These are phyloP conservation scores for Lutjanus campechanus DNA, from an alignment of 2,797 vertebrate species.

Conservation along the genomic window DNA sequence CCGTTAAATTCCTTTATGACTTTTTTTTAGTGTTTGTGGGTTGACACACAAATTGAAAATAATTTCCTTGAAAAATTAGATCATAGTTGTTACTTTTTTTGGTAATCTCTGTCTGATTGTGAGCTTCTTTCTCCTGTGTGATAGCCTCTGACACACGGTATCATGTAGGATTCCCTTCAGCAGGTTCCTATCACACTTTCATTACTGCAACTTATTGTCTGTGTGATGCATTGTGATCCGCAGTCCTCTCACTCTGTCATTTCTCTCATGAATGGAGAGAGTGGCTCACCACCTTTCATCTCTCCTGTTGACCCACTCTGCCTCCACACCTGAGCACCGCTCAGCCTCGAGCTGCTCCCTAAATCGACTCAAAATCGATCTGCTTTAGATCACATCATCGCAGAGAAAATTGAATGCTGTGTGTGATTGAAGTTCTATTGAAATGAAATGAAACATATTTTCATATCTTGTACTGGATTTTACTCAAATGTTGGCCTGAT, in stretches of 20 bases:
- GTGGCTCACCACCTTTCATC: slow-evolving; percentile 76
- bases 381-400: slow-evolving; percentile 40
- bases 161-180: slow-evolving; percentile 79
- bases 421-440: slow-evolving; percentile 55
- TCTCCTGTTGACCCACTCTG: slow-evolving; percentile 59
- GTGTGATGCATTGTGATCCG: slow-evolving; percentile 68
- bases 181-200: slow-evolving; percentile 84
- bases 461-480: slow-evolving; percentile 46
- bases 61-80: slow-evolving; percentile 53
- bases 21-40: background rate
- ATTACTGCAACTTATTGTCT: slow-evolving; percentile 83
- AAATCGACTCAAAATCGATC: slow-evolving; percentile 81
- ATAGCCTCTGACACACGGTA: slow-evolving; percentile 44
- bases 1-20: too few species aligned
- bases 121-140: slow-evolving; percentile 39
- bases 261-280: slow-evolving; percentile 64
- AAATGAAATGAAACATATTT: slow-evolving; percentile 71
- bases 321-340: slow-evolving; percentile 77
- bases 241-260: slow-evolving; percentile 57
- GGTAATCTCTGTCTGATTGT: slow-evolving; percentile 20
- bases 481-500: slow-evolving; percentile 25
- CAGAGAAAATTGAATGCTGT: slow-evolving; percentile 61
- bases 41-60: slow-evolving; percentile 23
- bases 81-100: slow-evolving; percentile 4
- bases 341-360: slow-evolving; percentile 57